Evolutionary conservation across 2,797 vertebrate species (phyloP), one percentile per base, ranked within the genome.

Genomic region (Cephalopachus bancanus): DNA sequence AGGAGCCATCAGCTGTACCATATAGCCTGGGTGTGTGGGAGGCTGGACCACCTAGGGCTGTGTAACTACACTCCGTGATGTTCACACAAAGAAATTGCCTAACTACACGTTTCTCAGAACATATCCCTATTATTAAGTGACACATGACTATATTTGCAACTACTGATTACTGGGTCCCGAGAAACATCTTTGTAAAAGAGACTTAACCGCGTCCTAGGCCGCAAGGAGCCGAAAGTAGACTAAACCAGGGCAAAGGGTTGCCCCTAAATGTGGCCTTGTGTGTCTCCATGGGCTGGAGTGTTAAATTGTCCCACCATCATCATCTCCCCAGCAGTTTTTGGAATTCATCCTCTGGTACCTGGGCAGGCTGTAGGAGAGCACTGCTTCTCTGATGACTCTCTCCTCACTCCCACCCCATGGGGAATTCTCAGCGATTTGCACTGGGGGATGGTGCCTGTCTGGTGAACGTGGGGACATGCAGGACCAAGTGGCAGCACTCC

Each of bases 401-500:
- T 24, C 33, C 37, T 10, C 33, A 2, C 14, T 10, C 26, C 78
- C 4, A 1, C 14, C 26, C 78, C 4, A 1, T 10, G 72, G 85
- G 62, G 80, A 51, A 30, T 55, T 55, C 4, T 89, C 26, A 6
- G n/a, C 24, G 28, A 64, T 84, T 80, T 44, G 37, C 53, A 0
- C 16, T 24, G 10, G 83, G 89, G 71, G 53, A 30, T 19, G 44
- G 78, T 55, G 91, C 22, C 83, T 83, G 71, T 28, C 84, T 89
- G 89, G 64, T 80, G 95, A 92, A 83, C 1, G 1, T 92, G 79
- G 85, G 93, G 95, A 94, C 94, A 95, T 86, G 83, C 69, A 44
- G 74, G 88, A 55, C 78, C 3, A 17, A 44, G 85, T 97, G 97
- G 96, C 96, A 94, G 90, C 10, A 0, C 53, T 94, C 96, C 97